Evolutionary conservation across 2,113 vertebrate genomes (phyloP), one percentile per base, ranked within the genome.

Genomic region (Bolborhynchus lineola): DNA sequence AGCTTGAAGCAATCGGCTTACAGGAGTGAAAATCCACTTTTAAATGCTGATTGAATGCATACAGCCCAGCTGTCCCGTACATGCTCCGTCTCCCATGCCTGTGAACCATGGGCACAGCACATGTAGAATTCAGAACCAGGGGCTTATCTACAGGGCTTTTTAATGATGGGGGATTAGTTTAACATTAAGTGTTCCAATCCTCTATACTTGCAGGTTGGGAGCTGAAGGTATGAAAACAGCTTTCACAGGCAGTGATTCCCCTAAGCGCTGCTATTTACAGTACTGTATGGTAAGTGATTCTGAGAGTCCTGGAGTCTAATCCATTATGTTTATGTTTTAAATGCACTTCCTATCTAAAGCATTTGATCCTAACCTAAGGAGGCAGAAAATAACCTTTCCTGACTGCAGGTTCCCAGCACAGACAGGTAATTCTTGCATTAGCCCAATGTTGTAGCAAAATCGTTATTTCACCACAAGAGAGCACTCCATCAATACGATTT

Each of bases 401-500:
- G 84, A 69, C 91, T 77, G 77, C 76, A 80, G 31, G 41, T 80
- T 91, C 70, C 83, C 75, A 90, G 92, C 23, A 63, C 33, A 80
- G 53, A 63, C 55, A 82, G 86, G 86, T 93, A 94, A 95, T 88
- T 88, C 55, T 60, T 53, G 55, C 82, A 82, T 94, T 70, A 96
- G 76, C 52, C 59, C 64, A 63, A 5, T 18, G 39, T 11, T 59
- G 80, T 65, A 86, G 76, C 88, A 91, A 91, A 95, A 95, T 86
- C 92, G 1, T 96, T 85, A 90, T 88, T 97, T 96, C 94, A 95
- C 97, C 97, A 97, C 97, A 97, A 97, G 97, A 97, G 97, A 96
- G 97, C 97, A 97, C 97, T 97, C 95, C 84, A 97, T 87, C 92
- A 97, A 96, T 93, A 67, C 59, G 90, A 97, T 74, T 88, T 90